Conservation (phyloP, 1,140 invertebrate genomes). For the Calephelis nemesis region DNA sequence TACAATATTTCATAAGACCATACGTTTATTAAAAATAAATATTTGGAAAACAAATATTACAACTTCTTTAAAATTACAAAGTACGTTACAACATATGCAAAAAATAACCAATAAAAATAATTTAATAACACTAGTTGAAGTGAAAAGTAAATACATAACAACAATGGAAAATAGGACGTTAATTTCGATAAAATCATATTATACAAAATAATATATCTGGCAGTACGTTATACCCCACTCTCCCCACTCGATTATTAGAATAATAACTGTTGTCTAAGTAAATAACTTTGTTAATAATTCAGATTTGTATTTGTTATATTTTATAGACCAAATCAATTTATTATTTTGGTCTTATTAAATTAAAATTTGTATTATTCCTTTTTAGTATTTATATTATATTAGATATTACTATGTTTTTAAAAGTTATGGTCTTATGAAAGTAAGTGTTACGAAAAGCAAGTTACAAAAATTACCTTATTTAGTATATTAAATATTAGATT, state of each 20-base stretch:
- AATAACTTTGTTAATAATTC: slow-evolving; percentile 6
- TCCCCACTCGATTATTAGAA: neutral
- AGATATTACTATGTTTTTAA: neutral
- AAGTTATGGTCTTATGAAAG: slow-evolving; percentile 6
- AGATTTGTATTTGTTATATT: too few species aligned
- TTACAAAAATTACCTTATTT: slow-evolving; percentile 21
- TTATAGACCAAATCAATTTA: too few species aligned
- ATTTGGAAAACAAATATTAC: too few species aligned
- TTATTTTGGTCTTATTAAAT: too few species aligned
- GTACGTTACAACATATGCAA: too few species aligned
- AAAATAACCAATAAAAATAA: too few species aligned
- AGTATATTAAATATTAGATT: slow-evolving; percentile 29
- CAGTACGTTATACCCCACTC: neutral
- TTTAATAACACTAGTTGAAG: too few species aligned
- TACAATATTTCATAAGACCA: slow-evolving; percentile 27
- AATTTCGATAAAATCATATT: too few species aligned
- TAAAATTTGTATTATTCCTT: neutral
- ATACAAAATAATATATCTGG: too few species aligned
- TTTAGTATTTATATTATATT: neutral
- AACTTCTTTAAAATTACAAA: too few species aligned
- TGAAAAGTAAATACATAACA: too few species aligned
- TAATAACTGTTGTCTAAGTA: neutral
- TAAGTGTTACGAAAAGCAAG: neutral
- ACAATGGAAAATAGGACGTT: too few species aligned
- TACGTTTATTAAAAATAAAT: neutral